Conservation (phyloP, 1,140 invertebrate genomes). For the Diploscapter pachys region DNA sequence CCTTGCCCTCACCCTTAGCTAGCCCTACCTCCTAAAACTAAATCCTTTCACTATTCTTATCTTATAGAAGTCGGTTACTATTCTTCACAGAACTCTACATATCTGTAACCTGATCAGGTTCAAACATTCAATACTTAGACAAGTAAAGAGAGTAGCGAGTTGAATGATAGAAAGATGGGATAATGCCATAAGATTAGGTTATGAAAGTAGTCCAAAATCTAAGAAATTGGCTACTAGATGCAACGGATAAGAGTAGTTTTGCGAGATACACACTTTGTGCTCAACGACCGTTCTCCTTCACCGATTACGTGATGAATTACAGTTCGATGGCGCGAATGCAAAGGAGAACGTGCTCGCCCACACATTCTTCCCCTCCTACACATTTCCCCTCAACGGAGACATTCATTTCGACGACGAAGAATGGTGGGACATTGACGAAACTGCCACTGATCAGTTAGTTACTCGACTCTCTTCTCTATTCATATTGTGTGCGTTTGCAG, state of each 20-base stretch:
- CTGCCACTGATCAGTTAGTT: slow-evolving; percentile 3
- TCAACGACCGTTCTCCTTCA: not conserved
- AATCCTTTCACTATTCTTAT: no score
- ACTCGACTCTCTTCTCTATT: no score
- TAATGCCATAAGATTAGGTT: no score
- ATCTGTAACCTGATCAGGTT: no score
- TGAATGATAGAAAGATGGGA: not conserved
- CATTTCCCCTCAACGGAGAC: slow-evolving; percentile 26
- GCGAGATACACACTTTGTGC: not conserved
- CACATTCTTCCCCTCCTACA: slow-evolving; percentile 33
- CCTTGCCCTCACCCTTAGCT: no score
- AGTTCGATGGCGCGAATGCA: slow-evolving; percentile 29
- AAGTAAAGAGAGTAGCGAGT: not conserved
- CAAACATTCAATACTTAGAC: no score
- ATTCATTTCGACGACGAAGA: slow-evolving; percentile 36
- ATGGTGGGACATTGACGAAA: slow-evolving; percentile 24
- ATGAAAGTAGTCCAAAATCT: no score
- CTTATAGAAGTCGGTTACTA: no score
- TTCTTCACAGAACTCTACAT: no score
- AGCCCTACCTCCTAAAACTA: no score
- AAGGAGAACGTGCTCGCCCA: slow-evolving; percentile 36
- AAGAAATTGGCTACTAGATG: no score
- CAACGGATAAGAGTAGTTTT: no score
- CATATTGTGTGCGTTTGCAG: not conserved
- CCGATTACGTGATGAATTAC: not conserved